Conservation (phyloP, 2,797 vertebrate genomes). For the Halcyon badia region DNA sequence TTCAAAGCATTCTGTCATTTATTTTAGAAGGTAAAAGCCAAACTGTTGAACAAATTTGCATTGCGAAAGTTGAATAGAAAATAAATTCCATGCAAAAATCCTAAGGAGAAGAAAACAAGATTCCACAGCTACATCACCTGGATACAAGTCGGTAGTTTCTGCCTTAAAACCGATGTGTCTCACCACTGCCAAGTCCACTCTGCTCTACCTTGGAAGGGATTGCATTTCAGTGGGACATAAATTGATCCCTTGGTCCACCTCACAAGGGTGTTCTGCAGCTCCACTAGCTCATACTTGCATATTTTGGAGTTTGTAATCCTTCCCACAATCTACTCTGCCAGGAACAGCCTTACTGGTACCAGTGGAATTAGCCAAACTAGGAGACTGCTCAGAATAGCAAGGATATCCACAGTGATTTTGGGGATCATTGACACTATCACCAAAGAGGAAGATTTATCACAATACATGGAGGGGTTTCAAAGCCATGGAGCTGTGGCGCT, state of each 20-base stretch:
- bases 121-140: not conserved
- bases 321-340: not conserved
- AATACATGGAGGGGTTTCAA: not conserved
- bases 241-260: not conserved
- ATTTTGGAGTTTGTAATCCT: not conserved
- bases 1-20: not conserved
- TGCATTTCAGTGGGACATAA: not conserved
- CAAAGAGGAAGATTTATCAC: not conserved
- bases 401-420: not conserved
- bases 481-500: not conserved
- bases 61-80: conserved; percentile 20
- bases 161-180: not conserved
- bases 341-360: not conserved
- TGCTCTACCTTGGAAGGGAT: not conserved
- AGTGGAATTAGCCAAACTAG: not conserved
- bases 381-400: not conserved
- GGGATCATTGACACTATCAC: not conserved
- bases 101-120: not conserved
- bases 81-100: not conserved
- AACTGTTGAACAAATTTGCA: not conserved
- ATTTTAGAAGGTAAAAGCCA: conserved; percentile 31
- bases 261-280: not conserved
- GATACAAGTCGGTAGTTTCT: not conserved
- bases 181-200: not conserved
- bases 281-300: not conserved